These are phyloP conservation scores for Sebastes kiyomatsui DNA, from an alignment of 2,797 vertebrate species.

Conservation along the genomic window DNA sequence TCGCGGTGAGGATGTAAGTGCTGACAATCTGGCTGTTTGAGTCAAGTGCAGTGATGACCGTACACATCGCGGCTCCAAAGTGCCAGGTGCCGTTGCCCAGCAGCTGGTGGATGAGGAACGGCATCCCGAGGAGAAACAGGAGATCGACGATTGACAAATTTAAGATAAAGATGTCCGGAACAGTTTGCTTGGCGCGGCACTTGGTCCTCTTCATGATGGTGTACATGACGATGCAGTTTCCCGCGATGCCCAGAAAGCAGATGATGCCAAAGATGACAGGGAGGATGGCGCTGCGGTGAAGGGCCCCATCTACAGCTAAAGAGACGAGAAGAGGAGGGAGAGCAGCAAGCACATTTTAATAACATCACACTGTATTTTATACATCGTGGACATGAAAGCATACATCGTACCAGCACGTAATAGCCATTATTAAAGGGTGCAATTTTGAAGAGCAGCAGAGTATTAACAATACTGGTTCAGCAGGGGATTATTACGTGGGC, in stretches of 20 bases:
- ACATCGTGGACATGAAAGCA: neutral
- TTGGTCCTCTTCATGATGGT: slow-evolving; percentile 89
- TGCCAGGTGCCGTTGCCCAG: slow-evolving; percentile 88
- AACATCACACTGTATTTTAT: too few species aligned
- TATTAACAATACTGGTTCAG: neutral
- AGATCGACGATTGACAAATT: slow-evolving; percentile 88
- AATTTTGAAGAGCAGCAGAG: neutral
- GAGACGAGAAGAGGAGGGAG: slow-evolving; percentile 27
- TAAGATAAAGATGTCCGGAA: slow-evolving; percentile 89
- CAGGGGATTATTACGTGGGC: neutral
- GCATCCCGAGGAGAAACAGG: slow-evolving; percentile 89
- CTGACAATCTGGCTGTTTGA: slow-evolving; percentile 92
- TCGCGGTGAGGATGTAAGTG: slow-evolving; percentile 89
- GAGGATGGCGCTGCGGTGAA: slow-evolving; percentile 80
- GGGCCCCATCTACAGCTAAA: slow-evolving; percentile 55
- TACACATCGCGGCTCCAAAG: slow-evolving; percentile 87
- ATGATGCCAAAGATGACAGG: slow-evolving; percentile 87
- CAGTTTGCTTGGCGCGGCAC: slow-evolving; percentile 82
- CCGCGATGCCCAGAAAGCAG: slow-evolving; percentile 85
- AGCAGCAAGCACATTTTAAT: neutral
- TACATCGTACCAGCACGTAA: neutral
- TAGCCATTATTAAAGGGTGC: too few species aligned
- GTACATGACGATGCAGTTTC: slow-evolving; percentile 87
- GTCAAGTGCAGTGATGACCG: slow-evolving; percentile 87
- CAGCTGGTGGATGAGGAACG: slow-evolving; percentile 91